Evolutionary conservation across 2,113 vertebrate genomes (phyloP).

Genomic region (Helogale parvula): DNA sequence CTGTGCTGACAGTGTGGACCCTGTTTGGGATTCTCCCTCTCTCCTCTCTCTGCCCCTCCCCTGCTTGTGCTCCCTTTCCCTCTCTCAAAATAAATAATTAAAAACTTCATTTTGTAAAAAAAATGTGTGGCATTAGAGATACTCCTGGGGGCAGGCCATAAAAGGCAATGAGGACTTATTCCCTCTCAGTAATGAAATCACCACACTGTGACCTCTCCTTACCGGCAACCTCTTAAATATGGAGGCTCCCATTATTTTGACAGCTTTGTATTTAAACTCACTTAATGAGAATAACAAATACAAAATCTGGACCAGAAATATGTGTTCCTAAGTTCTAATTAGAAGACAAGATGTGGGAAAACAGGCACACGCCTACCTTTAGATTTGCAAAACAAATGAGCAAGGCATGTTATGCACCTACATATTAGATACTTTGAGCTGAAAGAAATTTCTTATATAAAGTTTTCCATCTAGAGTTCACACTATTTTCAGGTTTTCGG

Average conservation of each 20-base stretch:
- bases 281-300: not conserved
- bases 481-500: slow-evolving; percentile 57
- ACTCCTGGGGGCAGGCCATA: not conserved
- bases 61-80: no score
- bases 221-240: not conserved
- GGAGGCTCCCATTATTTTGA: not conserved
- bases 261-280: not conserved
- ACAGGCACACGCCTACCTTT: not conserved
- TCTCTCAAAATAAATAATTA: no score
- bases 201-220: not conserved
- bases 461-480: slow-evolving; percentile 46
- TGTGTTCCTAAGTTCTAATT: not conserved
- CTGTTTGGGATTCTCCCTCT: no score
- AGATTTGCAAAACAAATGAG: slow-evolving; percentile 19
- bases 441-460: slow-evolving; percentile 59
- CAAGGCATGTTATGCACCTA: not conserved
- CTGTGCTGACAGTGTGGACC: no score
- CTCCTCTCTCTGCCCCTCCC: no score
- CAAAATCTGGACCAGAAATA: not conserved
- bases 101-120: no score
- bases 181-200: not conserved
- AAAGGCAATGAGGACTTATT: not conserved
- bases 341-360: not conserved
- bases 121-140: not conserved
- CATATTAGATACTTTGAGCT: not conserved